A percentile compares a stretch with the other conserved stretches of the same genome.
These are phyloP conservation scores for Argentina silus DNA, from an alignment of 2,797 vertebrate genomes.

Conservation along the genomic window DNA sequence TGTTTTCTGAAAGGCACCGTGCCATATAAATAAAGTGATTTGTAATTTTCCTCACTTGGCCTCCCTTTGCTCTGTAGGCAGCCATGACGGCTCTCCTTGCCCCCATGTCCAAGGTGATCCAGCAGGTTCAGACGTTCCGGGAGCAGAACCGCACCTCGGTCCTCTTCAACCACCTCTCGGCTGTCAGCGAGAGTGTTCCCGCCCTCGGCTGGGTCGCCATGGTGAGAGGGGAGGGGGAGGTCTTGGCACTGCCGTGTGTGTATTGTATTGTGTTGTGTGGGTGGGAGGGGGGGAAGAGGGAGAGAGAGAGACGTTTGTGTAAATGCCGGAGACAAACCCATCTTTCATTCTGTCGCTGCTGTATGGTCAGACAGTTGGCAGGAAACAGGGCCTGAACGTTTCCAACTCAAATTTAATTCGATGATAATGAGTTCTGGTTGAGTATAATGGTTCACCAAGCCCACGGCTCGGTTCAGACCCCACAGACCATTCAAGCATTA, in stretches of 20 bases:
- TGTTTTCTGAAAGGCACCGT: too few species aligned
- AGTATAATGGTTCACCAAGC: too few species aligned
- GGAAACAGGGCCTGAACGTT: not conserved
- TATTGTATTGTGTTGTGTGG: conserved; percentile 3
- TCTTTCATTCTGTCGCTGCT: conserved; percentile 43
- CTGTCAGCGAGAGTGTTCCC: conserved; percentile 93
- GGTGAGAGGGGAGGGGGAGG: conserved; percentile 72
- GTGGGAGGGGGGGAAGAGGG: conserved; percentile 3
- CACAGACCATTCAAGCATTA: too few species aligned
- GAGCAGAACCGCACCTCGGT: conserved; percentile 91
- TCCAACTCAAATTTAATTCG: not conserved
- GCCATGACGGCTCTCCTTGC: conserved; percentile 80
- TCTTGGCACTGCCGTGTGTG: conserved; percentile 2
- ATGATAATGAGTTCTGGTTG: too few species aligned
- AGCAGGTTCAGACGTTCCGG: conserved; percentile 86
- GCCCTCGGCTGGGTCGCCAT: conserved; percentile 94
- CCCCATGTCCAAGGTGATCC: conserved; percentile 86
- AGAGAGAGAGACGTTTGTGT: conserved; percentile 17
- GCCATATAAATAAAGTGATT: too few species aligned
- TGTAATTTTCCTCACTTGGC: too few species aligned
- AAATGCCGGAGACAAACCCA: conserved; percentile 24
- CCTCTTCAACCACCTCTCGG: conserved; percentile 92
- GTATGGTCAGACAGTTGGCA: conserved; percentile 42
- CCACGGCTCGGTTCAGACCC: too few species aligned
- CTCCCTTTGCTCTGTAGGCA: conserved; percentile 66